Percentiles rank a stretch among this genome's conserved stretches.
phyloP scores from a whole-genome alignment of 2,888 invertebrate species.

The Palloptera scutellata region DNA sequence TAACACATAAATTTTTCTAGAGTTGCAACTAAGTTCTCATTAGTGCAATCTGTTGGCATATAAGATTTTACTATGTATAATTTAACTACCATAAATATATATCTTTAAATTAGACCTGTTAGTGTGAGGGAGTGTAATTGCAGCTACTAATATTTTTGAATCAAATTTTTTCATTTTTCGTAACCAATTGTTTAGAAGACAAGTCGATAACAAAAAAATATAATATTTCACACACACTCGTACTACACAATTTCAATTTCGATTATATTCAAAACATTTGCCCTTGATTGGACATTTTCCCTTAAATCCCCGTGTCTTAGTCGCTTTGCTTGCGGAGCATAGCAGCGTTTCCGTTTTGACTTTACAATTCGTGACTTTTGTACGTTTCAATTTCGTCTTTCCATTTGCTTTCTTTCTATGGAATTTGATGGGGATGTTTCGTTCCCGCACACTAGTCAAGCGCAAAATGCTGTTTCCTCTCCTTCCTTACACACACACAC shows the following conservation, averaged over 20 bases:
- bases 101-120: too few relatives aligned
- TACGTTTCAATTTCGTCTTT: conserved; percentile 20
- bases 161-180: too few relatives aligned
- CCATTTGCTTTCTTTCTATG: conserved; percentile 19
- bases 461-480: conserved; percentile 16
- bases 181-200: neutral
- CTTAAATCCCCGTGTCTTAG: conserved; percentile 48
- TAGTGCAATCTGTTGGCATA: too few relatives aligned
- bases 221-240: neutral
- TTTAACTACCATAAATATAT: too few relatives aligned
- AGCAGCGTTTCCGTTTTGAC: conserved; percentile 32
- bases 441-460: conserved; percentile 10
- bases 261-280: conserved; percentile 52
- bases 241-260: conserved; percentile 38
- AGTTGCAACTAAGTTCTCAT: too few relatives aligned
- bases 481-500: conserved; percentile 8
- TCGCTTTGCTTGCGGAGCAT: conserved; percentile 21
- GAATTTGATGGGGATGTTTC: conserved; percentile 15
- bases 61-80: too few relatives aligned
- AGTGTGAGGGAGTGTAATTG: too few relatives aligned
- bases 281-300: conserved; percentile 48
- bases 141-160: too few relatives aligned
- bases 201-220: neutral
- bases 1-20: too few relatives aligned
- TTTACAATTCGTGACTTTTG: conserved; percentile 42